phyloP scores from a whole-genome alignment of 2,113 vertebrate species.

The Dascyllus trimaculatus region DNA sequence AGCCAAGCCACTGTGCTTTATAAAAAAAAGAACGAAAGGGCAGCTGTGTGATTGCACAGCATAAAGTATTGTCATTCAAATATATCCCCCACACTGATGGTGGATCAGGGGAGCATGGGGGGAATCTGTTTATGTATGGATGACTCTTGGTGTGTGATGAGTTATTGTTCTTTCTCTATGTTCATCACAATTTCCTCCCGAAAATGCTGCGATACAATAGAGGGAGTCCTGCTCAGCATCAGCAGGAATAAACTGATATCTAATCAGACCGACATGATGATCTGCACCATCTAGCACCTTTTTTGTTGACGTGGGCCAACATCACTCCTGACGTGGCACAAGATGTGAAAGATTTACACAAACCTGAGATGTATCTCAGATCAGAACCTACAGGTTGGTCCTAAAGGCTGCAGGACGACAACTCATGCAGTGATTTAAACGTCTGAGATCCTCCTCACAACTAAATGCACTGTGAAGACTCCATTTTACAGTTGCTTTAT shows the following conservation, averaged over 20 bases:
- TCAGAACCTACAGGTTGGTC: no score
- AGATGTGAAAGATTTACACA: no score
- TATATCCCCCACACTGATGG: constrained; percentile 57
- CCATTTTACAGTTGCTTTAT: constrained; percentile 42
- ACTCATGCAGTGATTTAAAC: no score
- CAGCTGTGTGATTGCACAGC: constrained; percentile 77
- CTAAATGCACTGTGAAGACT: constrained; percentile 33
- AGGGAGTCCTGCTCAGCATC: constrained; percentile 23
- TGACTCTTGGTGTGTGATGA: constrained; percentile 52
- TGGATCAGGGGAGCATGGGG: constrained; percentile 42
- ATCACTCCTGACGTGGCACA: constrained; percentile 4
- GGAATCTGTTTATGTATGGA: constrained; percentile 67
- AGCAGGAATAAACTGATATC: constrained; percentile 52
- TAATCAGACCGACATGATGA: constrained; percentile 12
- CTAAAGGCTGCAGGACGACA: no score
- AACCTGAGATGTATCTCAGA: no score
- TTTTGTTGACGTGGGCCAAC: not conserved
- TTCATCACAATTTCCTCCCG: constrained; percentile 68
- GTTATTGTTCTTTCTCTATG: constrained; percentile 69
- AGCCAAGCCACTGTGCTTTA: constrained; percentile 72
- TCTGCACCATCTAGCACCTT: not conserved
- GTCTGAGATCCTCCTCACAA: not conserved
- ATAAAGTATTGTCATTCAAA: constrained; percentile 83
- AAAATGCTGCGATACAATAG: constrained; percentile 43
- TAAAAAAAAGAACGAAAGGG: constrained; percentile 73